Evolutionary conservation across 2,888 invertebrate genomes (phyloP).

Genomic region (Emmelina monodactyla): DNA sequence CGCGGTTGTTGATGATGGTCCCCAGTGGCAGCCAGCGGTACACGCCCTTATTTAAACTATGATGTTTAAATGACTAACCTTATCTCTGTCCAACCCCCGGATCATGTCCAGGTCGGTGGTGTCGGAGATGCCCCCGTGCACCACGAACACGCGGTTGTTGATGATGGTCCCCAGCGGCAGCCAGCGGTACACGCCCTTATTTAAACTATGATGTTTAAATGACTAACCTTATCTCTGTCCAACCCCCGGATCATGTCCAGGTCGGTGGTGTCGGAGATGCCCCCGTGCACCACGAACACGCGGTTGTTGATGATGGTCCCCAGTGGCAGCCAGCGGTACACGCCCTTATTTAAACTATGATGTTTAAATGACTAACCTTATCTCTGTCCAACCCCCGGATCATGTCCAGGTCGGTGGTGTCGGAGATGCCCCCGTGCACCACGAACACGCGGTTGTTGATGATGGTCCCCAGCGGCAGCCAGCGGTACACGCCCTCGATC

Average conservation of each 20-base stretch:
- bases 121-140: constrained; percentile 93
- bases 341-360: too few relatives aligned
- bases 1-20: constrained; percentile 88
- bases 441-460: constrained; percentile 90
- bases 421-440: constrained; percentile 93
- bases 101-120: constrained; percentile 84
- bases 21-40: constrained; percentile 93
- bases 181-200: constrained; percentile 92
- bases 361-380: too few relatives aligned
- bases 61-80: too few relatives aligned
- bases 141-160: constrained; percentile 88
- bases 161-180: constrained; percentile 90
- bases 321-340: constrained; percentile 91
- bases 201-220: too few relatives aligned
- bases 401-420: constrained; percentile 83
- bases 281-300: constrained; percentile 91
- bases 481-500: constrained; percentile 90
- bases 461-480: constrained; percentile 90
- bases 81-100: constrained; percentile 81
- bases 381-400: constrained; percentile 83
- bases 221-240: constrained; percentile 89
- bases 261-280: constrained; percentile 89
- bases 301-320: constrained; percentile 90
- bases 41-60: too few relatives aligned
- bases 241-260: constrained; percentile 80